Evolutionary conservation across 2,888 invertebrate species (phyloP).

Genomic region (Rhaphigaster nebulosa): DNA sequence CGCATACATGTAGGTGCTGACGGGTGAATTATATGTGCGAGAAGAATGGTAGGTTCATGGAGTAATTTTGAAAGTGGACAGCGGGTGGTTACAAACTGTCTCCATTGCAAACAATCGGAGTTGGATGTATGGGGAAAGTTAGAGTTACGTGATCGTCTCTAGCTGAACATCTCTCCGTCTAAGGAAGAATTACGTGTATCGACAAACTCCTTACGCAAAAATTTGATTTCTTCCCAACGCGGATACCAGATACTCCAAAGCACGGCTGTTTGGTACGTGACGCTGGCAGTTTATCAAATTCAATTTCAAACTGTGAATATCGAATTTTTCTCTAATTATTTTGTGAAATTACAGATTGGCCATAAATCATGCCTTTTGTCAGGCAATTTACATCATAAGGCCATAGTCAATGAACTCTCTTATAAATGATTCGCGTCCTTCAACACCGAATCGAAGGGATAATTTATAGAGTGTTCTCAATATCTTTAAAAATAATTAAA

Average conservation of each 20-base stretch:
- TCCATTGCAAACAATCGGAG: slow-evolving; percentile 1
- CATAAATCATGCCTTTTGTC: background rate
- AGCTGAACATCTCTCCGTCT: background rate
- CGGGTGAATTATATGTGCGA: slow-evolving; percentile 8
- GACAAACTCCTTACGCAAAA: slow-evolving; percentile 5
- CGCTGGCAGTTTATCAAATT: background rate
- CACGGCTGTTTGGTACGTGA: background rate
- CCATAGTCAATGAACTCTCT: background rate
- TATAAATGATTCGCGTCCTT: background rate
- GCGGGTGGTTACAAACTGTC: slow-evolving; percentile 13
- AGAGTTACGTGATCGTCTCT: background rate
- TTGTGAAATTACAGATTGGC: background rate
- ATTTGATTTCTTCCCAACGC: background rate
- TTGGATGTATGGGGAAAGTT: slow-evolving; percentile 15
- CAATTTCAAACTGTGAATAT: slow-evolving; percentile 11
- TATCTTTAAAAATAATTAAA: background rate
- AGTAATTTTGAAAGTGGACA: slow-evolving; percentile 35
- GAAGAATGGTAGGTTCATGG: slow-evolving; percentile 16
- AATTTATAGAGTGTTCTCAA: background rate
- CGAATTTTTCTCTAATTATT: background rate
- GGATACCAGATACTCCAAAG: background rate
- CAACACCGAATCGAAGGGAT: background rate
- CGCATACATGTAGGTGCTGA: background rate
- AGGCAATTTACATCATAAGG: background rate
- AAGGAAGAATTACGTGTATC: slow-evolving; percentile 5